Conservation (phyloP, 1,140 invertebrate genomes). For the Drosophila azteca region DNA sequence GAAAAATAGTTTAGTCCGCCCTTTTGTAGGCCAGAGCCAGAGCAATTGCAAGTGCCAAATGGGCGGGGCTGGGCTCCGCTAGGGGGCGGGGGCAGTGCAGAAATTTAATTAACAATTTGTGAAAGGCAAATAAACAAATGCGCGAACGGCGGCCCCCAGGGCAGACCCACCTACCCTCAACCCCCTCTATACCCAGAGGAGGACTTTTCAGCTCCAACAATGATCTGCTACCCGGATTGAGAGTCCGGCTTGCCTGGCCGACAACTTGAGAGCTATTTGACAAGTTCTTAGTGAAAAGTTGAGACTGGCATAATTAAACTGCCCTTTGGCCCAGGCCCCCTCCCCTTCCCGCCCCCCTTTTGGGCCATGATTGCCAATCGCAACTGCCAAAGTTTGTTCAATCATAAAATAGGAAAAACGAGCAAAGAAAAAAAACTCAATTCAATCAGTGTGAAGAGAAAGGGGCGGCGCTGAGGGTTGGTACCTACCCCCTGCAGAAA, state of each 20-base stretch:
- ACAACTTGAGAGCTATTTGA: constrained; percentile 47
- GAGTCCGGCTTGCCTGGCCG: constrained; percentile 2
- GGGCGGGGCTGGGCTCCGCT: not conserved
- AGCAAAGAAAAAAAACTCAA: no score
- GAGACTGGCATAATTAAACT: constrained; percentile 51
- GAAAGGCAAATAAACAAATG: constrained; percentile 44
- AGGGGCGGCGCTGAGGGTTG: no score
- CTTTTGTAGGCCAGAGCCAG: constrained; percentile 18
- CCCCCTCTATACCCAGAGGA: not conserved
- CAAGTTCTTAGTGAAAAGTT: constrained; percentile 57
- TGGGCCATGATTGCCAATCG: constrained; percentile 10
- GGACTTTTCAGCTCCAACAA: not conserved
- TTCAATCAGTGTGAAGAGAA: no score
- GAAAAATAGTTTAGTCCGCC: constrained; percentile 62
- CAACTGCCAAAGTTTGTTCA: constrained; percentile 41
- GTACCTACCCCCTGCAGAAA: not conserved
- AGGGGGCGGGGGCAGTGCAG: constrained; percentile 9
- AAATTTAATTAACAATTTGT: constrained; percentile 75
- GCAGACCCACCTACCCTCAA: no score
- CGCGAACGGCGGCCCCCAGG: no score
- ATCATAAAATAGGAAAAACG: constrained; percentile 18
- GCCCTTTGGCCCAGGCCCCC: constrained; percentile 5
- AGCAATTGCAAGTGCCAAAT: constrained; percentile 1
- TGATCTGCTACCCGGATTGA: constrained; percentile 22
- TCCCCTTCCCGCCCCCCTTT: constrained; percentile 8